These are phyloP conservation scores for Paraescarpia echinospica DNA, from an alignment of 1,140 invertebrate genomes.

Conservation along the genomic window DNA sequence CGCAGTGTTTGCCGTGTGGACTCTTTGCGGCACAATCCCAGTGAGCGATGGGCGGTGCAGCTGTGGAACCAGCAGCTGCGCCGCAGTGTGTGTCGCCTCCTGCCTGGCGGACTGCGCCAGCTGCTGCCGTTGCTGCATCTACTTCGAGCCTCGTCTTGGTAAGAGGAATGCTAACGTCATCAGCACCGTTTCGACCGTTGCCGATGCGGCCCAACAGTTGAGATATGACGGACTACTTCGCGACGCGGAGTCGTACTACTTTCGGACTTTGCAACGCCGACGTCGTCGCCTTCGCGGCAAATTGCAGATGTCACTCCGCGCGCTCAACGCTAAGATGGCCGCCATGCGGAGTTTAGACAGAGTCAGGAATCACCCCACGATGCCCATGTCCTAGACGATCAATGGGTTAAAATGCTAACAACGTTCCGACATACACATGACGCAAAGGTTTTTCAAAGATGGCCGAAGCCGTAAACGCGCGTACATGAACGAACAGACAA, in stretches of 20 bases:
- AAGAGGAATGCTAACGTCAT: background rate
- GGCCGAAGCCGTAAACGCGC: background rate
- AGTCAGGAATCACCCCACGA: background rate
- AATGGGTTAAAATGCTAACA: background rate
- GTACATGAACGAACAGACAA: background rate
- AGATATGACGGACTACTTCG: background rate
- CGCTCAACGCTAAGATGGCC: background rate
- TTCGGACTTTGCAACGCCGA: background rate
- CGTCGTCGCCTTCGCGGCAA: background rate
- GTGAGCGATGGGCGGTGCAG: background rate
- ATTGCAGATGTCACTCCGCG: background rate
- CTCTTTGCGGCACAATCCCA: background rate
- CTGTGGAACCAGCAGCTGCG: background rate
- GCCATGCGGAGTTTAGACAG: background rate
- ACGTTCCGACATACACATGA: background rate
- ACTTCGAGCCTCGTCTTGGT: background rate
- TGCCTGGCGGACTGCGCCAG: constrained; percentile 12
- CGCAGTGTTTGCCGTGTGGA: background rate
- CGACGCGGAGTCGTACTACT: background rate
- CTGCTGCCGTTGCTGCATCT: constrained; percentile 13
- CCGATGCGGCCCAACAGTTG: background rate
- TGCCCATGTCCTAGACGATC: background rate
- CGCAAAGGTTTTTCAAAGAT: background rate
- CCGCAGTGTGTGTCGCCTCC: background rate
- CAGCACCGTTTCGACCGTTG: background rate